A percentile compares a stretch with the other conserved stretches of the same genome.
These are phyloP conservation scores for Heterodera carotae DNA, from an alignment of 1,140 invertebrate genomes.

Conservation along the genomic window DNA sequence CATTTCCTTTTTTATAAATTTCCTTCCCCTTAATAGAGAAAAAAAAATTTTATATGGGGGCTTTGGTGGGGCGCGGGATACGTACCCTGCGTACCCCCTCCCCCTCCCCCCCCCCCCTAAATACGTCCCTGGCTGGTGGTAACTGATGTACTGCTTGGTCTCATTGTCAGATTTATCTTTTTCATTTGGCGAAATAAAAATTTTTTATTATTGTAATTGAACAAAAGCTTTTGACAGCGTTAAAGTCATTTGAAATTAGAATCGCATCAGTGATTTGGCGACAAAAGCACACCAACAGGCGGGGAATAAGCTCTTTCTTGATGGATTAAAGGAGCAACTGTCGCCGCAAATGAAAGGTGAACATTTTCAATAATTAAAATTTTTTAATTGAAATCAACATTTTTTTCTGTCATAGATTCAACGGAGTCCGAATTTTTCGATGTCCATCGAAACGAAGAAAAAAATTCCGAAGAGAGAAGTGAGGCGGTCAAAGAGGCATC, in stretches of 20 bases:
- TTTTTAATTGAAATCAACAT: not conserved
- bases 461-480: conserved; percentile 5
- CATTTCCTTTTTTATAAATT: too few species aligned
- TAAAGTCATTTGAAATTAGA: conserved; percentile 65
- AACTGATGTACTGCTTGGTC: too few species aligned
- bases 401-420: not conserved
- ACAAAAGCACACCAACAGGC: conserved; percentile 83
- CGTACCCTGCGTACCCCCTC: too few species aligned
- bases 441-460: not conserved
- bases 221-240: not conserved
- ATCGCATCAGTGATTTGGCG: conserved; percentile 79
- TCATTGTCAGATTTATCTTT: too few species aligned
- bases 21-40: too few species aligned
- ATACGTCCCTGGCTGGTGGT: too few species aligned
- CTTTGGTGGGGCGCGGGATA: too few species aligned
- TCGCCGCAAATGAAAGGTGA: conserved; percentile 35
- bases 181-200: too few species aligned
- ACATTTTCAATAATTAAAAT: not conserved
- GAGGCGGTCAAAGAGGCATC: conserved; percentile 27
- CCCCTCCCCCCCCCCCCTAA: too few species aligned
- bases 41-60: too few species aligned
- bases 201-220: conserved; percentile 23
- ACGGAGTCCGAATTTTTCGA: conserved; percentile 23
- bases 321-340: conserved; percentile 27
- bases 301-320: conserved; percentile 79